Evolutionary conservation across 2,797 vertebrate genomes (phyloP).

Genomic region (Urosaurus nigricauda): DNA sequence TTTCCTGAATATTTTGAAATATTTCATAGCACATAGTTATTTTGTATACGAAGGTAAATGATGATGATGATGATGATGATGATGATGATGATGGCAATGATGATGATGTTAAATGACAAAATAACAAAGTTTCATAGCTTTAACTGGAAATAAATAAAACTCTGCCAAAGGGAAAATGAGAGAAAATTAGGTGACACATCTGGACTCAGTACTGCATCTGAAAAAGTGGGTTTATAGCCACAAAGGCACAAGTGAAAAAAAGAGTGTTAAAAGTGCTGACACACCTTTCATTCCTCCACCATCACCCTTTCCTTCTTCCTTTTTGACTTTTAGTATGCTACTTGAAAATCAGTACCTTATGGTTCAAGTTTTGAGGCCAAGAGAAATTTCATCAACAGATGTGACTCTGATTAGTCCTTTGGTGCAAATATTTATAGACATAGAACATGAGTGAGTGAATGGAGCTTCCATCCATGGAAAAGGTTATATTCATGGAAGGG

Average conservation of each 20-base stretch:
- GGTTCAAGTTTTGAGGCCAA: slow-evolving; percentile 11
- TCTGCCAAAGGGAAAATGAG: not conserved
- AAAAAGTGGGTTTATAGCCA: no score
- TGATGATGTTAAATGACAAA: not conserved
- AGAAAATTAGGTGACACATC: not conserved
- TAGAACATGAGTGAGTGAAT: not conserved
- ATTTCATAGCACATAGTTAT: no score
- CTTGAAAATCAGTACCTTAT: not conserved
- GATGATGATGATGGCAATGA: no score
- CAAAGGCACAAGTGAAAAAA: no score
- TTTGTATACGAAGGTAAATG: not conserved
- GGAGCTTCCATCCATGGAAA: not conserved
- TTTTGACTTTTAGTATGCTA: not conserved
- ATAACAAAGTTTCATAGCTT: no score
- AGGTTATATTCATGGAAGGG: not conserved
- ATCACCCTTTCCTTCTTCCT: no score
- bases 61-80: no score
- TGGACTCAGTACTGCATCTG: no score
- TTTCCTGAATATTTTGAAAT: not conserved
- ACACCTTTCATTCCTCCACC: no score
- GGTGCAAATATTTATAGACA: not conserved
- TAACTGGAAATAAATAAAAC: not conserved
- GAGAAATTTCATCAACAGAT: not conserved
- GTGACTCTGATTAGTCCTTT: not conserved
- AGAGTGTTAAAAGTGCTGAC: no score